Evolutionary conservation across 2,797 vertebrate species (phyloP), one percentile per base, ranked within the genome.

Genomic region (Tarsius wallacei): DNA sequence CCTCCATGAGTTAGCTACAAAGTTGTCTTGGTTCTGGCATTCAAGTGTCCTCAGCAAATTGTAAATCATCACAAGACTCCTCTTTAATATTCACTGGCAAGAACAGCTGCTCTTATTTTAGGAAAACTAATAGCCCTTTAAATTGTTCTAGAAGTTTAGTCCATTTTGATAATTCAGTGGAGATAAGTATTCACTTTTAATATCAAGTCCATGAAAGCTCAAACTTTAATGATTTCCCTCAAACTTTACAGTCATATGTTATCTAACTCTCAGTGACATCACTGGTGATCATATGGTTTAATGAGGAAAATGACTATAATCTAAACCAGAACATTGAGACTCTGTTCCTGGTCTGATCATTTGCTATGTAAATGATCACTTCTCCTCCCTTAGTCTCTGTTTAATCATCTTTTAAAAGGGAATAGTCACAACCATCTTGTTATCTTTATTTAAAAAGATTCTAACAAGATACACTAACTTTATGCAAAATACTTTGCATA

Each of bases 21-120:
- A 95, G 47, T 83, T 76, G 93, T 92, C 51, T 76, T 87, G 26
- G 55, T 83, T 86, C 61, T 96, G 86, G 36, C 59, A 84, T 95
- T 84, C 49, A 97, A 94, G 71, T 95, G 91, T 87, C 59, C 31
- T 88, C 82, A 98, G 70, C 42, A 94, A 94, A 91, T 94, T 90
- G 57, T 93, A 95, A 94, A 95, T 93, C 73, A 81, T 93, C 73
- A 80, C 33, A 94, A 92, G 64, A 42, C 83, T 94, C 85, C 53
- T 90, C 78, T 80, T 97, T 97, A 95, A 84, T 93, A 97, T 94
- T 68, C 83, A 93, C 53, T 97, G 95, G 93, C 87, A 97, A 97
- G 80, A 98, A 96, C 78, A 98, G 89, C 78, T 97, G 94, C 66
- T 97, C 89, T 97, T 97, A 84, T 94, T 98, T 97, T 93, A 84